Conservation (phyloP, 53 echinoderm and acorn worm genomes). For the Stichopus horrens region DNA sequence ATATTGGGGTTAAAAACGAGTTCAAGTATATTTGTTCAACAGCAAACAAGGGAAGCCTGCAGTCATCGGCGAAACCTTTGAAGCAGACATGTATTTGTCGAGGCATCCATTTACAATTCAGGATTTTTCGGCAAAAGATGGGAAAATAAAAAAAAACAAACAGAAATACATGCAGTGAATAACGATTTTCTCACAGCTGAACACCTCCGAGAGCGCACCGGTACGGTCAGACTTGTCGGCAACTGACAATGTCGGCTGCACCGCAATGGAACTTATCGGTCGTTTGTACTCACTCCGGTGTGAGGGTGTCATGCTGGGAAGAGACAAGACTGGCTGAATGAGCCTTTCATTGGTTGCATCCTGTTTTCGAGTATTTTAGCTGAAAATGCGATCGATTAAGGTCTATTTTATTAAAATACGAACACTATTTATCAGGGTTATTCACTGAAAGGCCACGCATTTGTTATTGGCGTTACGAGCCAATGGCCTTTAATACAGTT, state of each 20-base stretch:
- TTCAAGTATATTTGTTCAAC: too few species aligned
- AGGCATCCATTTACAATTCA: too few species aligned
- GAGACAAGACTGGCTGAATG: not conserved
- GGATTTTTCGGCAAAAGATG: too few species aligned
- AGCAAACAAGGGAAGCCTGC: too few species aligned
- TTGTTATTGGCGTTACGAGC: not conserved
- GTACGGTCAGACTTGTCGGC: not conserved
- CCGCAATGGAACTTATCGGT: not conserved
- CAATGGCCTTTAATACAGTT: not conserved
- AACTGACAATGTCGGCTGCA: not conserved
- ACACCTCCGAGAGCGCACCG: not conserved
- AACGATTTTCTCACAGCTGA: not conserved
- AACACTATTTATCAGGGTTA: not conserved
- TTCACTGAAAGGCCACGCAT: not conserved
- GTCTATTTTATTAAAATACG: not conserved
- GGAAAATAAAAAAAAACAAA: too few species aligned
- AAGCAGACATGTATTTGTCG: too few species aligned
- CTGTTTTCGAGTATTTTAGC: conserved; percentile 1
- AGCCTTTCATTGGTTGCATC: not conserved
- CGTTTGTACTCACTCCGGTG: not conserved
- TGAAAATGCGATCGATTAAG: not conserved
- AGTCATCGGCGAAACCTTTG: too few species aligned
- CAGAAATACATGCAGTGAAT: too few species aligned
- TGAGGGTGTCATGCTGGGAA: conserved; percentile 32
- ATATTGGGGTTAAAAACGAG: too few species aligned